Evolutionary conservation across 1,140 invertebrate genomes (phyloP).

Genomic region (Piezodorus guildinii): DNA sequence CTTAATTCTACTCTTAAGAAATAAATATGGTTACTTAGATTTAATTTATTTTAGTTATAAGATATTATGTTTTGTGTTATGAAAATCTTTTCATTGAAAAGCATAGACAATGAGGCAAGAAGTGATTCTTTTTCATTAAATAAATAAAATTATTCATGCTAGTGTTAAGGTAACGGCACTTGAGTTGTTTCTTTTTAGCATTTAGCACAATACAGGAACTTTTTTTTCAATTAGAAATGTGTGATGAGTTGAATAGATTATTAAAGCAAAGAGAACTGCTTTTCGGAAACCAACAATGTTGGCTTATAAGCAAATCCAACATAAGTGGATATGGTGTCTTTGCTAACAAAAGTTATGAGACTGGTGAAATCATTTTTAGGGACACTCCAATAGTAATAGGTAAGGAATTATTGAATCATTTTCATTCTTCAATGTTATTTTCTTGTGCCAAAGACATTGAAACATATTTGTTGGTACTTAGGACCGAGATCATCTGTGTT

Average conservation of each 20-base stretch:
- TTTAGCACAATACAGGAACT: neutral
- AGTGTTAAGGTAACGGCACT: no score
- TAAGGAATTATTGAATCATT: neutral
- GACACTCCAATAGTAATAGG: slow-evolving; percentile 53
- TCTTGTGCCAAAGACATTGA: no score
- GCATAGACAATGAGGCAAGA: no score
- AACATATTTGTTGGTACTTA: neutral
- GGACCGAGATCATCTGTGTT: slow-evolving; percentile 38
- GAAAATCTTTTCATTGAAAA: no score
- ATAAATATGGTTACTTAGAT: no score
- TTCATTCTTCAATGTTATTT: slow-evolving; percentile 15
- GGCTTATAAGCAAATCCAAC: slow-evolving; percentile 39
- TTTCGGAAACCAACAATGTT: slow-evolving; percentile 17
- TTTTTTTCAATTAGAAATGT: neutral
- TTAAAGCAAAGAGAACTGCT: neutral
- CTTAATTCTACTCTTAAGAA: no score
- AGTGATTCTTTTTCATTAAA: no score
- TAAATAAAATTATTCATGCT: no score
- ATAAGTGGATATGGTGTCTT: slow-evolving; percentile 53
- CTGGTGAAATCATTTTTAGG: slow-evolving; percentile 53
- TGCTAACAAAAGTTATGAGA: slow-evolving; percentile 45
- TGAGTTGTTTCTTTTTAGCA: no score
- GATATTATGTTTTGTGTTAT: no score
- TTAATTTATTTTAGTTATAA: no score
- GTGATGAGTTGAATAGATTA: neutral